These are phyloP conservation scores for Bubalus kerabau DNA, from an alignment of 2,113 vertebrate species.

Conservation along the genomic window DNA sequence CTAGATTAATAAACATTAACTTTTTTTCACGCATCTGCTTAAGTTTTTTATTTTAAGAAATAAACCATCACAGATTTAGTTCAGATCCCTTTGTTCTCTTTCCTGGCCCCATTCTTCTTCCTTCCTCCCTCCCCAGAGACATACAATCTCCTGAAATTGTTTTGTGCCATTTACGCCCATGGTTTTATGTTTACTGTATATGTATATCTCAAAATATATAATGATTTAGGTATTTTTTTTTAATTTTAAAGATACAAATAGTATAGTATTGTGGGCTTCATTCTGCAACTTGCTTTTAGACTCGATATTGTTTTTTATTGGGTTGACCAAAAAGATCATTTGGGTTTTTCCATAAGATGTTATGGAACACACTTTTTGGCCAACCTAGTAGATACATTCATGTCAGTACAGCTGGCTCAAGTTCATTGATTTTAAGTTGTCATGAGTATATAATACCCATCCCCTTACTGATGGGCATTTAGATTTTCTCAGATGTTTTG, in stretches of 20 bases:
- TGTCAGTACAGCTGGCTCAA: not conserved
- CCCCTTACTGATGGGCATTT: not conserved
- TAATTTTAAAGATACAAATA: not conserved
- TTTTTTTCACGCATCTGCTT: not conserved
- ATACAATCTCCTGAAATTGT: not conserved
- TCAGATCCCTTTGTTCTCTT: not conserved
- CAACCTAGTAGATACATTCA: not conserved
- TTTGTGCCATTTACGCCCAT: not conserved
- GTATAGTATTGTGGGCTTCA: not conserved
- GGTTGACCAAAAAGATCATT: not conserved
- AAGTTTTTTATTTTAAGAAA: conserved; percentile 13
- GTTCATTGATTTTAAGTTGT: not conserved
- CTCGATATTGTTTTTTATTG: not conserved
- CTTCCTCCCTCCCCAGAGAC: not conserved
- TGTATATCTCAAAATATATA: not conserved
- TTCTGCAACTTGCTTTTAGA: not conserved
- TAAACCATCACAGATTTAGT: not conserved
- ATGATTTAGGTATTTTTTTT: not conserved
- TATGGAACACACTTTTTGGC: not conserved
- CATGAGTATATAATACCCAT: not conserved
- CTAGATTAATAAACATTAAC: not conserved
- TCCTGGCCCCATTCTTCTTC: not conserved
- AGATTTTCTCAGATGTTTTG: not conserved
- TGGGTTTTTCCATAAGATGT: not conserved
- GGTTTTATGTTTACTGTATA: not conserved